Evolutionary conservation across 2,888 invertebrate species (phyloP).

Genomic region (Parochlus steinenii): DNA sequence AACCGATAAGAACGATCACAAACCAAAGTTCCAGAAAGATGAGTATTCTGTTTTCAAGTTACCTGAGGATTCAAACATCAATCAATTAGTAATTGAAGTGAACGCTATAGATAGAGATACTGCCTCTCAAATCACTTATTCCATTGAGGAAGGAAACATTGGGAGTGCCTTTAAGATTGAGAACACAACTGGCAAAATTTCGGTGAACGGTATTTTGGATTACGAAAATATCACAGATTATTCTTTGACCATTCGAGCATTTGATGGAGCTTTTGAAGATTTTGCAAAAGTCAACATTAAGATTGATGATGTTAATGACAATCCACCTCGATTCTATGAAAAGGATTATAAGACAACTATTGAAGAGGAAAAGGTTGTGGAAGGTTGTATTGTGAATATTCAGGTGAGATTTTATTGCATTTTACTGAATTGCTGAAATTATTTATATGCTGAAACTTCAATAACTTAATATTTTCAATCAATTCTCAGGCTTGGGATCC

Average conservation of each 20-base stretch:
- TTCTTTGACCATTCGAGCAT: conserved; percentile 63
- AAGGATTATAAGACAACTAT: conserved; percentile 57
- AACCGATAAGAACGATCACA: conserved; percentile 92
- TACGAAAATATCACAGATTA: conserved; percentile 77
- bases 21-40: conserved; percentile 68
- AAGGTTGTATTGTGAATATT: conserved; percentile 52
- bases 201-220: conserved; percentile 60
- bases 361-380: conserved; percentile 51
- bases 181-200: conserved; percentile 68
- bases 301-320: conserved; percentile 84
- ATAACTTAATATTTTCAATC: conserved; percentile 15
- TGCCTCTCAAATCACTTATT: conserved; percentile 73
- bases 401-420: too few relatives aligned
- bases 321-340: conserved; percentile 64
- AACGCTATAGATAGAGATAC: conserved; percentile 78
- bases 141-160: conserved; percentile 72
- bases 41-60: conserved; percentile 58
- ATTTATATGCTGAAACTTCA: conserved; percentile 1
- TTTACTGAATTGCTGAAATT: conserved; percentile 5
- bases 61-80: conserved; percentile 69
- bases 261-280: conserved; percentile 70
- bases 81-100: conserved; percentile 71
- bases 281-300: conserved; percentile 68
- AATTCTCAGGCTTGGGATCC: conserved; percentile 79
- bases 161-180: conserved; percentile 76